Percentiles rank a stretch among this genome's conserved stretches.
Evolutionary conservation across 2,797 vertebrate species (phyloP).

Genomic region (Eupleurogrammus muticus): DNA sequence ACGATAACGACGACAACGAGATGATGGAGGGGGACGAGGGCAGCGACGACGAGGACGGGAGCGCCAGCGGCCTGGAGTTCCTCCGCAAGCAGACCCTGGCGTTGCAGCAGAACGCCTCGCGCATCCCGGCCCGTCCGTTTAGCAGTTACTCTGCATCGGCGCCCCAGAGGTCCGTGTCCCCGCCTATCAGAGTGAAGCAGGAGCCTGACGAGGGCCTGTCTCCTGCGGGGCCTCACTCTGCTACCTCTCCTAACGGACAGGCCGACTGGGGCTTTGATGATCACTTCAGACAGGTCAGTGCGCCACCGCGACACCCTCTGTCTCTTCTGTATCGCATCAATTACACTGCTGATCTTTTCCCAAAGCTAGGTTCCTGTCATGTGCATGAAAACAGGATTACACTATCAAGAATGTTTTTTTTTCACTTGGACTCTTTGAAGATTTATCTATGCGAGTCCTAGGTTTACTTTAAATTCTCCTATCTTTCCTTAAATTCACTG

Average conservation of each 20-base stretch:
- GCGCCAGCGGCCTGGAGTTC: slow-evolving; percentile 82
- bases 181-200: slow-evolving; percentile 82
- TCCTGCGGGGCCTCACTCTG: slow-evolving; percentile 78
- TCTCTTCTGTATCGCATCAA: slow-evolving; percentile 6
- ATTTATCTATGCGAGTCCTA: background rate
- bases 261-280: slow-evolving; percentile 90
- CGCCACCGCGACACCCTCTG: background rate
- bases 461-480: slow-evolving; percentile 4
- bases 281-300: slow-evolving; percentile 93
- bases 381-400: slow-evolving; percentile 9
- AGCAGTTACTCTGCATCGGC: slow-evolving; percentile 70
- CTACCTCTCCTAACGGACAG: slow-evolving; percentile 83
- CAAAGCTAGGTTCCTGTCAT: background rate
- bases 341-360: slow-evolving; percentile 5
- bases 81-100: slow-evolving; percentile 86
- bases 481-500: slow-evolving; percentile 10
- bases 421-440: background rate
- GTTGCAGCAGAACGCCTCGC: slow-evolving; percentile 79
- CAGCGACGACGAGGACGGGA: slow-evolving; percentile 83
- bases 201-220: slow-evolving; percentile 88
- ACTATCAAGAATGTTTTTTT: background rate
- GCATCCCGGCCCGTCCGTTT: slow-evolving; percentile 68
- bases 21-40: slow-evolving; percentile 88
- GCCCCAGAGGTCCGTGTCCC: slow-evolving; percentile 72
- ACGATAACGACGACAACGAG: slow-evolving; percentile 81